These are phyloP conservation scores for Rallus crepitans DNA, from an alignment of 2,797 vertebrate species.

Conservation along the genomic window DNA sequence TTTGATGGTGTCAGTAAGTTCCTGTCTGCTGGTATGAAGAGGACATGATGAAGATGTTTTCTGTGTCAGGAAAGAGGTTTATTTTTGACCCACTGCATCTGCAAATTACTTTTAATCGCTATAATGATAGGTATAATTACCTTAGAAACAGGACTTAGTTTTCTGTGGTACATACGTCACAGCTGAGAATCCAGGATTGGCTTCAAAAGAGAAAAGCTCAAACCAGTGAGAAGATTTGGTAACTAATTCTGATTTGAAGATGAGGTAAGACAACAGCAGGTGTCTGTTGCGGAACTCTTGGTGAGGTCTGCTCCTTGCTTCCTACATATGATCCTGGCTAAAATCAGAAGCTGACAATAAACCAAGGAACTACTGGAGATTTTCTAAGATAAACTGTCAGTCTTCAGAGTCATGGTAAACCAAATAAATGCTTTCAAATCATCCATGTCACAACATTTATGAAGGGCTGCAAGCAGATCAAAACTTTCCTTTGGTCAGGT, in stretches of 20 bases:
- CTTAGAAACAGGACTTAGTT: background rate
- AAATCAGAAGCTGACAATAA: background rate
- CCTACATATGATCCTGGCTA: background rate
- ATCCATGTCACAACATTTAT: background rate
- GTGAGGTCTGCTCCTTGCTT: background rate
- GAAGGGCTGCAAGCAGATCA: background rate
- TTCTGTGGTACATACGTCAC: background rate
- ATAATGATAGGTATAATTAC: background rate
- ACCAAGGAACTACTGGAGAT: background rate
- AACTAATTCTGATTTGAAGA: background rate
- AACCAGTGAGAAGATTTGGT: background rate
- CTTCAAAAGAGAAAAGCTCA: background rate
- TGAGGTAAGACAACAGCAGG: background rate
- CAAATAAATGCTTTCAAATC: background rate
- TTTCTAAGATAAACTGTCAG: background rate
- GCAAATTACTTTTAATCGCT: background rate
- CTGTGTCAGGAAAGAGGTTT: background rate
- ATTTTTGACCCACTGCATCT: background rate
- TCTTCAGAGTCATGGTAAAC: background rate
- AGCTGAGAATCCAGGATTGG: background rate
- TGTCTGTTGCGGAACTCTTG: background rate
- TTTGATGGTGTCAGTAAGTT: background rate
- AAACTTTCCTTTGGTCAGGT: background rate
- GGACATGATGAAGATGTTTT: background rate
- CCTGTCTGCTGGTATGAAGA: background rate